Percentiles rank a stretch among this genome's conserved stretches.
These are phyloP conservation scores for Temnothorax curvispinosus DNA, from an alignment of 1,140 invertebrate genomes.

Conservation along the genomic window DNA sequence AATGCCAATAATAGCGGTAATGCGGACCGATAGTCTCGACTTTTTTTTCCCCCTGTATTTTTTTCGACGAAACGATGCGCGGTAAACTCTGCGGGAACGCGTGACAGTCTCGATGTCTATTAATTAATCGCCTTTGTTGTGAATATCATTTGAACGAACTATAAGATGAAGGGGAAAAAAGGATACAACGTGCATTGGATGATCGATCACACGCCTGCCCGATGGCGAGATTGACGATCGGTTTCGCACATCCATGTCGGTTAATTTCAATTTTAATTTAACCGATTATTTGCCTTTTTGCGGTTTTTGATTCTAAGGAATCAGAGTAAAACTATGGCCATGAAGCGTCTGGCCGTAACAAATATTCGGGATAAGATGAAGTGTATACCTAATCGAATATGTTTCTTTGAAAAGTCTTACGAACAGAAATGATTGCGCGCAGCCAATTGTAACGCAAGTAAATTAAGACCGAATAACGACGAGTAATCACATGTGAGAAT, in stretches of 20 bases:
- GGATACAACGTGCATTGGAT: constrained; percentile 35
- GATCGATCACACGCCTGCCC: constrained; percentile 16
- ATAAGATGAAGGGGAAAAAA: background rate
- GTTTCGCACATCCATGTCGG: background rate
- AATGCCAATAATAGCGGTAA: constrained; percentile 62
- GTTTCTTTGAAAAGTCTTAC: background rate
- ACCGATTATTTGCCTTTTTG: background rate
- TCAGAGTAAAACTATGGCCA: background rate
- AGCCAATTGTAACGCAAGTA: background rate
- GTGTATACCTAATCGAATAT: background rate
- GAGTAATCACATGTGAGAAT: background rate
- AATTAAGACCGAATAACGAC: background rate
- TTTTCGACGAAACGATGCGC: background rate
- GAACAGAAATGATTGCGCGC: background rate
- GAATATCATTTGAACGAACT: background rate
- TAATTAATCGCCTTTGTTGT: background rate
- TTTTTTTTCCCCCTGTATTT: background rate
- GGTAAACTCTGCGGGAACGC: background rate
- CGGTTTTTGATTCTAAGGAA: constrained; percentile 6
- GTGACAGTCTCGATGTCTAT: background rate
- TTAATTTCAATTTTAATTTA: background rate
- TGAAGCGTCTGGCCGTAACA: background rate
- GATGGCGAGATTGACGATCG: background rate
- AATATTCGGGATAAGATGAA: background rate
- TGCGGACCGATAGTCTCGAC: background rate